Base-by-base conservation (phyloP, 2,888 invertebrate species). In the Amphimallon solstitiale region DNA sequence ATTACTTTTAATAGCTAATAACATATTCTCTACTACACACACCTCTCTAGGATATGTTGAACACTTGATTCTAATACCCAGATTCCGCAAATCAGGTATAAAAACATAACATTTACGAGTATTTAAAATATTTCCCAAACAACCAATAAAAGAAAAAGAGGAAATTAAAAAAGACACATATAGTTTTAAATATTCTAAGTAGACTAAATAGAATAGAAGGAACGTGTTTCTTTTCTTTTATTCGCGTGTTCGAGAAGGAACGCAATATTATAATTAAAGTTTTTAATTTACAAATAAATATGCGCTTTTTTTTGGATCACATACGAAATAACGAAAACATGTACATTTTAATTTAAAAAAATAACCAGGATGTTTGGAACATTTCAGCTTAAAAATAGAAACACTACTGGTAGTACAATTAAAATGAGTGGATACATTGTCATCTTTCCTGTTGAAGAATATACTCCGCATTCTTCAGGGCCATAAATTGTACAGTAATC, bases 401-500 rank as follows among this genome's bases (percentile, higher is more conserved):
- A 29, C 29, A 59, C 43, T 10, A 59, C 29, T 4, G 43, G 10
- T 10, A 59, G 14, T 10, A 59, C 43, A 15, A 59, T 15, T 14
- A 14, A 40, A 10, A 14, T 10, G 1, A 43, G 10, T 7, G 56
- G 29, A 29, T 12, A 45, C 1, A 15, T 15, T 17, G 29, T 40
- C 34, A 19, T 7, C 7, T 10, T 14, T n/a, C 14, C 29, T 29
- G 43, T 34, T 29, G 56, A 43, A 21, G 56, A 43, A 15, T 43
- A 29, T 10, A 59, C 56, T n/a, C 78, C 78, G 54, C 80, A 80
- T 68, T 78, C 78, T 49, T 75, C 71, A 9, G 71, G 73, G 10
- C 78, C 79, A 38, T 78, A 80, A 34, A 79, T 77, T 59, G 73
- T 73, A 67, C 80, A 80, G 66, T 80, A 79, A 60, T 79, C 70